phyloP scores from a whole-genome alignment of 2,797 vertebrate genomes.

The Australoheros facetus region DNA sequence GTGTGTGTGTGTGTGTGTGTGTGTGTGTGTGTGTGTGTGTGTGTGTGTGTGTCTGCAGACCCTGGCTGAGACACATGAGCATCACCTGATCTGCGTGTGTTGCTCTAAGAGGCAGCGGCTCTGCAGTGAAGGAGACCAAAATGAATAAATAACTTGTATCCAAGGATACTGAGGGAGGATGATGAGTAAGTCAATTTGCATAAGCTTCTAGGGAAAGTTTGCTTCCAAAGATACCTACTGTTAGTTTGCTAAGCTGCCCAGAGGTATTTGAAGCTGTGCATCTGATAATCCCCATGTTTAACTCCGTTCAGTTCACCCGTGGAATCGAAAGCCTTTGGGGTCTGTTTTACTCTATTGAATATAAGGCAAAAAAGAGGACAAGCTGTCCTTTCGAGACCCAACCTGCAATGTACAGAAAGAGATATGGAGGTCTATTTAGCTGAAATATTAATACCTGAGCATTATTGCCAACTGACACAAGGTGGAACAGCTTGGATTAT shows the following conservation, averaged over 20 bases:
- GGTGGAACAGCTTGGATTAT: conserved; percentile 68
- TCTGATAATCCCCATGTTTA: not conserved
- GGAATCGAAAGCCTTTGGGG: not conserved
- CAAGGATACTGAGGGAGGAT: conserved; percentile 62
- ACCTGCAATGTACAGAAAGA: not conserved
- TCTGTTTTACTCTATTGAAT: conserved; percentile 2
- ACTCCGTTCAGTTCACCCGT: not conserved
- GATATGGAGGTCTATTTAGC: conserved; percentile 26
- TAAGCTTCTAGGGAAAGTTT: conserved; percentile 57
- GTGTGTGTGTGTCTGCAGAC: not conserved
- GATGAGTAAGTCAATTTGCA: conserved; percentile 64
- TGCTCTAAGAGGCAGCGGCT: conserved; percentile 37
- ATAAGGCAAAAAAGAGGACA: not conserved
- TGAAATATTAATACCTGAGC: conserved; percentile 75
- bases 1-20: too few relatives aligned
- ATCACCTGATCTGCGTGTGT: conserved; percentile 42
- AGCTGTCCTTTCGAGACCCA: not conserved
- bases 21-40: conserved; percentile 12
- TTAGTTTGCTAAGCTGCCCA: conserved; percentile 5
- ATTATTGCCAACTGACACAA: conserved; percentile 55
- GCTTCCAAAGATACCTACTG: conserved; percentile 34
- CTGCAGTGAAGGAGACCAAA: conserved; percentile 39
- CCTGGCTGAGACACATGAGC: conserved; percentile 42
- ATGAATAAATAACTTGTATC: conserved; percentile 61
- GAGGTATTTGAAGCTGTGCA: not conserved